Evolutionary conservation across 2,888 invertebrate genomes (phyloP).

Genomic region (Selenia dentaria): DNA sequence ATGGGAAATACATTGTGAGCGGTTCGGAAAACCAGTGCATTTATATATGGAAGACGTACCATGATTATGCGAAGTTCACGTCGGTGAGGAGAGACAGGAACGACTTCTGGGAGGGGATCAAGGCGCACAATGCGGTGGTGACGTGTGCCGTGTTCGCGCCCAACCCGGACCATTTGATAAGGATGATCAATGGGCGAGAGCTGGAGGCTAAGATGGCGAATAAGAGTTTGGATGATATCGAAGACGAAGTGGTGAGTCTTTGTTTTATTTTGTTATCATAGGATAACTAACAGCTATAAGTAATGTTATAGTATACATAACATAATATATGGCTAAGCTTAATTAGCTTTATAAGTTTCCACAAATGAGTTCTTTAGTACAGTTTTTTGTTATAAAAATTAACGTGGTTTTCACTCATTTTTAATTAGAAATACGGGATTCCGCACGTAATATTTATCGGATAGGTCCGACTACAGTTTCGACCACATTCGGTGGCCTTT

Average conservation of each 20-base stretch:
- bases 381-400: too few species aligned
- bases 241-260: conserved; percentile 56
- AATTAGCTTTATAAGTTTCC: too few species aligned
- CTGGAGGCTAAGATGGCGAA: conserved; percentile 53
- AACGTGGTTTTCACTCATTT: too few species aligned
- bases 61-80: conserved; percentile 97
- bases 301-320: too few species aligned
- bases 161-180: conserved; percentile 95
- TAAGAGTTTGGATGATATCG: conserved; percentile 45
- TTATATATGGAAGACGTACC: conserved; percentile 99
- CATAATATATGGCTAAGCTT: too few species aligned
- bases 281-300: too few species aligned
- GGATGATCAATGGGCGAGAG: conserved; percentile 86
- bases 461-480: too few species aligned
- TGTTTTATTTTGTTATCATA: neutral
- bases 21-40: conserved; percentile 99
- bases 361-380: too few species aligned
- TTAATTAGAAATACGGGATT: too few species aligned
- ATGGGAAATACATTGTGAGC: conserved; percentile 98
- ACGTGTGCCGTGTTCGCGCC: conserved; percentile 99
- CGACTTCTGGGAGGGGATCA: conserved; percentile 97
- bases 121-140: conserved; percentile 97
- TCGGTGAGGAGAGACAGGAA: conserved; percentile 96
- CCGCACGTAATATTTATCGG: too few species aligned
- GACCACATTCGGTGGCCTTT: too few species aligned